Percentiles rank a stretch among this genome's conserved stretches.
Conservation (phyloP, 2,797 vertebrate species). For the Heliangelus exortis region DNA sequence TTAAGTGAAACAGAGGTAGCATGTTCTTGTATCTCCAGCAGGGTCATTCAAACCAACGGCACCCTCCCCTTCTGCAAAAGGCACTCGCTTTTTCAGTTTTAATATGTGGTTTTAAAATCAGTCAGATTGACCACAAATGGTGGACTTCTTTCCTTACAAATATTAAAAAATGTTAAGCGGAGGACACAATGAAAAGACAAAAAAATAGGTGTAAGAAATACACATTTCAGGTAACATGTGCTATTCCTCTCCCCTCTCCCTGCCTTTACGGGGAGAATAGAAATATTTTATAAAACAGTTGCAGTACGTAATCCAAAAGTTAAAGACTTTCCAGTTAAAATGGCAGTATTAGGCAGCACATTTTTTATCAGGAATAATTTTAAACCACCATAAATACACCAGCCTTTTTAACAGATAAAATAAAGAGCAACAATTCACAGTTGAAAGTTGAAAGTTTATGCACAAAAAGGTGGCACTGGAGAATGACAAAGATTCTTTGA, state of each 20-base stretch:
- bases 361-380: constrained; percentile 51
- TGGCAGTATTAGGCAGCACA: constrained; percentile 76
- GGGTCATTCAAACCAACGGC: constrained; percentile 70
- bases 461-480: constrained; percentile 40
- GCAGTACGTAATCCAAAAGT: constrained; percentile 52
- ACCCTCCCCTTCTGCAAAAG: constrained; percentile 79
- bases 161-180: constrained; percentile 68
- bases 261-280: neutral
- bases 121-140: constrained; percentile 47
- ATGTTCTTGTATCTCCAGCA: constrained; percentile 75
- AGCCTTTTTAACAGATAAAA: constrained; percentile 67
- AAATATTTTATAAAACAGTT: constrained; percentile 49
- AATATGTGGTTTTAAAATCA: constrained; percentile 62
- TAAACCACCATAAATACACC: constrained; percentile 45
- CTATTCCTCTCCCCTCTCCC: neutral
- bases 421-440: constrained; percentile 54
- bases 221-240: constrained; percentile 54
- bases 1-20: constrained; percentile 81
- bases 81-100: constrained; percentile 79
- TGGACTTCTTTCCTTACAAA: constrained; percentile 68
- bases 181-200: constrained; percentile 43
- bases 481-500: constrained; percentile 21
- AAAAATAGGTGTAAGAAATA: constrained; percentile 44
- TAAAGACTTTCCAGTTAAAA: constrained; percentile 66
- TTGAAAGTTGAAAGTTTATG: constrained; percentile 59